Evolutionary conservation across 2,797 vertebrate species (phyloP), one percentile per base, ranked within the genome.

Genomic region (Rhodeus uyekii): DNA sequence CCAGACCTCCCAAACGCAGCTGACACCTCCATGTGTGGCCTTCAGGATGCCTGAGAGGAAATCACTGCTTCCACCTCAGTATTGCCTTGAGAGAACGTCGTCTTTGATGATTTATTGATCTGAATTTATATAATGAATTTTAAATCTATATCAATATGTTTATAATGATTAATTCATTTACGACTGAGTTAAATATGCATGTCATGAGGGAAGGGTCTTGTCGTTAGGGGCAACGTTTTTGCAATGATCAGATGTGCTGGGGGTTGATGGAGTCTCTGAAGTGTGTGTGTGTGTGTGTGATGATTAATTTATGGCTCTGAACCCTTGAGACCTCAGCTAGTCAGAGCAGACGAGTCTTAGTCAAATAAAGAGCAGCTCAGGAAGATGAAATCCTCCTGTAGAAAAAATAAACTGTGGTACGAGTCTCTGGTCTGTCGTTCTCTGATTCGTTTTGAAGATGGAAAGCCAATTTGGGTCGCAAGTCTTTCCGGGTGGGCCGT

Each of bases 241-340:
- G 83, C 78, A 69, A 93, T 94, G 92, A 94, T 94, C 93, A 94
- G 90, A 92, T 89, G 91, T 90, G 90, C 90, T 91, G 88, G 89
- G 90, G 89, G 91, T 73, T 76, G 80, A 83, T 81, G 50, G 77
- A 46, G 80, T 61, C 75, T 72, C 36, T 48, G 9, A 53, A 65
- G 73, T 64, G 32, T 53, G 34, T 58, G 34, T 10, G 72, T 76
- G 63, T 84, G 22, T 55, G 38, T 74, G 29, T 22, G 68, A 82
- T 87, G 84, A 87, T 87, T 85, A 84, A 85, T 87, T 86, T 77
- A 87, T 82, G 76, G 63, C 38, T 81, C 76, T 80, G 79, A 83
- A 82, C 82, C 79, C 60, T 71, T 80, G 82, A 84, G 84, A 82
- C 78, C 82, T 86, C 24, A 13, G 8, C 64, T 42, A 60, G 24